Conservation (phyloP, 2,113 vertebrate species). For the Sigmodon hispidus region DNA sequence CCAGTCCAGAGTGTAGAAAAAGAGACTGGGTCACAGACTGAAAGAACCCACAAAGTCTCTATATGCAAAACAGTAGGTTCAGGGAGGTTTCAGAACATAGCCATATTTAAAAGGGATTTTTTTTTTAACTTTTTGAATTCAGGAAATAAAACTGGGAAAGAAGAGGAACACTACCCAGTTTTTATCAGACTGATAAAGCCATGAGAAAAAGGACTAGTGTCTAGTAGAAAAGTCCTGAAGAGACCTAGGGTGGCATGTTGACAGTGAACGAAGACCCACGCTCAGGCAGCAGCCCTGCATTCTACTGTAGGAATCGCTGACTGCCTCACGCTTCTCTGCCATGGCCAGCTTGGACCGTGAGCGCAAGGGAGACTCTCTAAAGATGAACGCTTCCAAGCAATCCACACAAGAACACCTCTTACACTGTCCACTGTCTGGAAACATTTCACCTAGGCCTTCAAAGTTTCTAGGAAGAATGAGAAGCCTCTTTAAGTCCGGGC, state of each 20-base stretch:
- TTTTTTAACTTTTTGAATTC: neutral
- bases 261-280: constrained; percentile 32
- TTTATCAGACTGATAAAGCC: constrained; percentile 50
- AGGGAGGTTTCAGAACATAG: neutral
- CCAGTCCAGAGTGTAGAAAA: constrained; percentile 8
- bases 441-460: neutral
- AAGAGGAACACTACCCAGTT: neutral
- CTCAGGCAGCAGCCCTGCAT: neutral
- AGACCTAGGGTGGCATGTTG: neutral
- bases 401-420: neutral
- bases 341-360: neutral
- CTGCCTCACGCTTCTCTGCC: neutral
- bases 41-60: constrained; percentile 41
- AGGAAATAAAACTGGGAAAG: constrained; percentile 13
- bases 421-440: neutral
- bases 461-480: constrained; percentile 5
- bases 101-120: constrained; percentile 1
- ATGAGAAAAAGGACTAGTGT: constrained; percentile 31
- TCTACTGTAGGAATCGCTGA: neutral
- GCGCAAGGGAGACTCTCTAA: neutral
- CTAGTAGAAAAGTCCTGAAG: constrained; percentile 24
- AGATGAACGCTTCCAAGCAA: neutral
- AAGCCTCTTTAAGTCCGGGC: constrained; percentile 14
- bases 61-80: neutral
- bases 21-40: neutral